Conservation (phyloP, 2,888 invertebrate species). For the Apotomis turbidana region DNA sequence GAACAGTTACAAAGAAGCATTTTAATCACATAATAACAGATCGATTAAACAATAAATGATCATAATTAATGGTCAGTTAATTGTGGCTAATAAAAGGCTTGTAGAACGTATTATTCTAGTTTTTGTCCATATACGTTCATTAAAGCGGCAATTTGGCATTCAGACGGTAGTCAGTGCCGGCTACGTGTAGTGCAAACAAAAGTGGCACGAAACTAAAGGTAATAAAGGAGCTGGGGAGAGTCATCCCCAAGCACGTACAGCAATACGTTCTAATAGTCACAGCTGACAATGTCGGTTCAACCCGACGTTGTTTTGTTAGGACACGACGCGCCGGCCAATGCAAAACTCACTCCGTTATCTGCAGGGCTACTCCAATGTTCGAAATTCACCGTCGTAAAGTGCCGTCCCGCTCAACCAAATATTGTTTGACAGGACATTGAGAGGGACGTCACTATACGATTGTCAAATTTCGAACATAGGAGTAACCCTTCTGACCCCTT, state of each 20-base stretch:
- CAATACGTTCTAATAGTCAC: slow-evolving; percentile 78
- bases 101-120: slow-evolving; percentile 40
- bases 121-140: slow-evolving; percentile 53
- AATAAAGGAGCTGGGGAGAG: slow-evolving; percentile 66
- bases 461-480: no score
- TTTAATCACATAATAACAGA: slow-evolving; percentile 39
- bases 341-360: slow-evolving; percentile 61
- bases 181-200: slow-evolving; percentile 72
- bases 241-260: slow-evolving; percentile 71
- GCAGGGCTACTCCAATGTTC: slow-evolving; percentile 34
- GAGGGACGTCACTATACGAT: no score
- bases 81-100: slow-evolving; percentile 51
- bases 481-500: slow-evolving; percentile 37
- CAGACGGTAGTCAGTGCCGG: slow-evolving; percentile 55
- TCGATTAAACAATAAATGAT: slow-evolving; percentile 56
- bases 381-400: no score
- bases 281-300: slow-evolving; percentile 65
- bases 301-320: slow-evolving; percentile 76
- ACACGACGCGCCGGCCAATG: slow-evolving; percentile 64
- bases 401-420: no score
- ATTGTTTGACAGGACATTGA: no score
- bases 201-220: slow-evolving; percentile 69
- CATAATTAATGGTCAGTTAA: slow-evolving; percentile 56
- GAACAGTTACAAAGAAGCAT: slow-evolving; percentile 19
- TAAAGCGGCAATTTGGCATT: slow-evolving; percentile 60